Evolutionary conservation across 2,113 vertebrate genomes (phyloP), one percentile per base, ranked within the genome.

Genomic region (Tragelaphus imberbis): DNA sequence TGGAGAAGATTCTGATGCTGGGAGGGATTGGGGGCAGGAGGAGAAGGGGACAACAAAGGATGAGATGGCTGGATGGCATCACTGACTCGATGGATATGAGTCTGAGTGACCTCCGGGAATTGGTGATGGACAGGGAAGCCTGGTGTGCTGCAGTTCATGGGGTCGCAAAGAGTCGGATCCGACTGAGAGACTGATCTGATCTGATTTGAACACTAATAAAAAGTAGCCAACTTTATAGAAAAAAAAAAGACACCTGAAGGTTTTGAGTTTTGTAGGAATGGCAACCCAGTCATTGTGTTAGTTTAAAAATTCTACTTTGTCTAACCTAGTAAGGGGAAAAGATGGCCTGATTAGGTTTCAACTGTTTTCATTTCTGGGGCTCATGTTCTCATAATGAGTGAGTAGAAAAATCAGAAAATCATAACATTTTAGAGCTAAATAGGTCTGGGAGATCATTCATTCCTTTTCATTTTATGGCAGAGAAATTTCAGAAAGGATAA

Each of bases 321-420:
- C 13, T 85, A 61, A 65, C 3, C 14, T 68, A 81, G 49, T 77
- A 84, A 87, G 17, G 15, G 55, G 27, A 47, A 94, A 88, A 88
- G 12, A 90, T 77, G 68, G 33, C 28, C 68, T 94, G 36, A 59
- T 30, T 81, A 77, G 30, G 15, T 91, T 93, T 91, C n/a, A 82
- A 5, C 88, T 91, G 17, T 80, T 93, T 92, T 90, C 94, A 84
- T 94, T 97, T 84, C 40, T 30, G 36, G 85, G 85, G 25, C 16
- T 88, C 13, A n/a, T 15, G 16, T 85, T 94, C 61, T 91, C 15
- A 79, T 79, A 91, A 79, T 71, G n/a, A 23, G 9, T 55, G 36
- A 97, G 4, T 68, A 49, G 44, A 94, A 33, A 97, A 44, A 84
- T 95, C 14, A 81, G 55, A 94, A 95, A 87, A 92, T 23, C n/a